These are phyloP conservation scores for Augiades crinisus DNA, from an alignment of 2,888 invertebrate genomes.

Conservation along the genomic window DNA sequence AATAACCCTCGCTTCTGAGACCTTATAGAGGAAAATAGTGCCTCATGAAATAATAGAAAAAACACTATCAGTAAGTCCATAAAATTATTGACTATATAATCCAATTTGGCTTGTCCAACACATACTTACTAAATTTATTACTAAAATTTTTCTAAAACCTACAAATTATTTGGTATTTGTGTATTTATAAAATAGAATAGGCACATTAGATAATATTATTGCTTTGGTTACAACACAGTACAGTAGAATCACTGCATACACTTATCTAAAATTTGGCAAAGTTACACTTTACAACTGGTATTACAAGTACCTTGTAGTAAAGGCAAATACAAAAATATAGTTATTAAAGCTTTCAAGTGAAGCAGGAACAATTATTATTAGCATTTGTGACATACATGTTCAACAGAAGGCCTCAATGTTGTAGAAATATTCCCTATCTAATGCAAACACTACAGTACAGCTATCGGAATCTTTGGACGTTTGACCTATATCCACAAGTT, in stretches of 20 bases:
- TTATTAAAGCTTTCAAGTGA: conserved; percentile 60
- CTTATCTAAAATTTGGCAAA: conserved; percentile 77
- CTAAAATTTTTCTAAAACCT: conserved; percentile 49
- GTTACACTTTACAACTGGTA: conserved; percentile 60
- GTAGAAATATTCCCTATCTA: conserved; percentile 57
- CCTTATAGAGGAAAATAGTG: conserved; percentile 43
- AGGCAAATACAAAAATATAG: conserved; percentile 66
- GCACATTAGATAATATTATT: conserved; percentile 73
- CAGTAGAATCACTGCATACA: conserved; percentile 66
- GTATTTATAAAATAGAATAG: conserved; percentile 61
- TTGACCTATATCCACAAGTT: conserved; percentile 65
- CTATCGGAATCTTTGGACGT: conserved; percentile 68
- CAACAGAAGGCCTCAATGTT: conserved; percentile 56
- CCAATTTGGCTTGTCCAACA: conserved; percentile 38
- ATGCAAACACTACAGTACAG: conserved; percentile 63
- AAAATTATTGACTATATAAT: conserved; percentile 36
- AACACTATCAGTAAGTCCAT: conserved; percentile 22
- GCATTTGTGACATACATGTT: conserved; percentile 50
- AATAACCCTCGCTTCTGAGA: conserved; percentile 49
- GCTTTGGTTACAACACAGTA: conserved; percentile 79
- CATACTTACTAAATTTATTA: conserved; percentile 35
- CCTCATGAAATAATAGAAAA: conserved; percentile 29
- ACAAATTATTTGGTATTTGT: conserved; percentile 66
- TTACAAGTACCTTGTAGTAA: conserved; percentile 49
- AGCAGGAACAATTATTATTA: conserved; percentile 60